phyloP scores from a whole-genome alignment of 2,797 vertebrate species.

The Melopsittacus undulatus region DNA sequence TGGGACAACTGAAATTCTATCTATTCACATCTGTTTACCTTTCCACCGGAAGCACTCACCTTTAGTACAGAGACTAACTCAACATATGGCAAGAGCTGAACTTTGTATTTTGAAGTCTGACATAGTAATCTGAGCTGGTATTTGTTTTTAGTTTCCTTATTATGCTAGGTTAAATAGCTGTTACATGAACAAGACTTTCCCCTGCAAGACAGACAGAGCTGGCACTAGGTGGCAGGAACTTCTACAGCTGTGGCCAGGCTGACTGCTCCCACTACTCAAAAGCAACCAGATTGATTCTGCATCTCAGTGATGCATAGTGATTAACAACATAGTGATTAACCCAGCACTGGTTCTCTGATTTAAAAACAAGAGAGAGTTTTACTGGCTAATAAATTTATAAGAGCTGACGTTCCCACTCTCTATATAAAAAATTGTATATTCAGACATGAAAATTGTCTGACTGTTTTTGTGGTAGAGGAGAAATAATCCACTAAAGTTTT shows the following conservation, averaged over 20 bases:
- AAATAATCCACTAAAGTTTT: background rate
- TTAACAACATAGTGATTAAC: background rate
- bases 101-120: background rate
- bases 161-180: background rate
- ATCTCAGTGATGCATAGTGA: background rate
- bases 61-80: background rate
- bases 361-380: background rate
- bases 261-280: background rate
- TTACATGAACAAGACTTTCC: background rate
- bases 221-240: background rate
- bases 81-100: background rate
- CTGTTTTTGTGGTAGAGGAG: background rate
- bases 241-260: accelerated
- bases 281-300: accelerated
- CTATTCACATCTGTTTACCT: background rate
- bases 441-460: background rate
- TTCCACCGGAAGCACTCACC: background rate
- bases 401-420: background rate
- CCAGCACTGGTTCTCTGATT: background rate
- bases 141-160: background rate
- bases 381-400: background rate
- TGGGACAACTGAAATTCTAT: background rate
- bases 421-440: background rate
- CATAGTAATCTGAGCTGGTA: background rate
- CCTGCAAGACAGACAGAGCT: background rate